phyloP scores from a whole-genome alignment of 2,888 invertebrate genomes.

The Drosophila hamatofila region DNA sequence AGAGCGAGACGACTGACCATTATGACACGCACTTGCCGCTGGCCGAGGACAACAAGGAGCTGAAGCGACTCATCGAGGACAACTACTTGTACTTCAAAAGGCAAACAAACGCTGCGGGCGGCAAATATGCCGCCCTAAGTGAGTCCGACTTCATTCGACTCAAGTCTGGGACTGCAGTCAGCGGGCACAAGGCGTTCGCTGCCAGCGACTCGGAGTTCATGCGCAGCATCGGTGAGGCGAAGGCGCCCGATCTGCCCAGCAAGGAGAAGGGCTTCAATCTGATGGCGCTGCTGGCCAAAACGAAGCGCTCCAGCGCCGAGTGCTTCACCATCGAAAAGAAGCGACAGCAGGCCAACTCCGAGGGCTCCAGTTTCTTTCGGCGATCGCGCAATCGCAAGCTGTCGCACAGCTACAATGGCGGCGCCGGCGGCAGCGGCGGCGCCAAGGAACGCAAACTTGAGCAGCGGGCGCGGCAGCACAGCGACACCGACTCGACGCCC shows the following conservation, averaged over 20 bases:
- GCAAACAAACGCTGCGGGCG: slow-evolving; percentile 68
- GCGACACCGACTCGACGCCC: slow-evolving; percentile 83
- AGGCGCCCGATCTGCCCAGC: slow-evolving; percentile 57
- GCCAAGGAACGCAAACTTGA: slow-evolving; percentile 75
- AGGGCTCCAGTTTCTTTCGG: slow-evolving; percentile 80
- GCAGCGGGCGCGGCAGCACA: slow-evolving; percentile 80
- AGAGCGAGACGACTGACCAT: slow-evolving; percentile 81
- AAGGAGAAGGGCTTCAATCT: slow-evolving; percentile 84
- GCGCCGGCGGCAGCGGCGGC: slow-evolving; percentile 76
- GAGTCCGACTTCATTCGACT: slow-evolving; percentile 84
- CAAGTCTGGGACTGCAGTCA: slow-evolving; percentile 70
- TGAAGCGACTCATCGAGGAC: slow-evolving; percentile 85
- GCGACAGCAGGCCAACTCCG: slow-evolving; percentile 82
- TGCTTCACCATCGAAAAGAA: slow-evolving; percentile 84
- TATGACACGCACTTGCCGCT: slow-evolving; percentile 83
- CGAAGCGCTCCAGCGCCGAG: slow-evolving; percentile 83
- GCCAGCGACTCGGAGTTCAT: slow-evolving; percentile 85
- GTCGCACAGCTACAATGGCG: slow-evolving; percentile 84
- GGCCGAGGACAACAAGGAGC: slow-evolving; percentile 85
- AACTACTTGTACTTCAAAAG: slow-evolving; percentile 85
- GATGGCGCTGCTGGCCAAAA: slow-evolving; percentile 82
- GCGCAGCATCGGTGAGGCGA: slow-evolving; percentile 72
- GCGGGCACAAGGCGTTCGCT: slow-evolving; percentile 81
- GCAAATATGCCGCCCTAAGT: slow-evolving; percentile 83
- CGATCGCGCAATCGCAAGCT: slow-evolving; percentile 83